Evolutionary conservation across 2,797 vertebrate species (phyloP), one percentile per base, ranked within the genome.

Genomic region (Enteromius mattozi): DNA sequence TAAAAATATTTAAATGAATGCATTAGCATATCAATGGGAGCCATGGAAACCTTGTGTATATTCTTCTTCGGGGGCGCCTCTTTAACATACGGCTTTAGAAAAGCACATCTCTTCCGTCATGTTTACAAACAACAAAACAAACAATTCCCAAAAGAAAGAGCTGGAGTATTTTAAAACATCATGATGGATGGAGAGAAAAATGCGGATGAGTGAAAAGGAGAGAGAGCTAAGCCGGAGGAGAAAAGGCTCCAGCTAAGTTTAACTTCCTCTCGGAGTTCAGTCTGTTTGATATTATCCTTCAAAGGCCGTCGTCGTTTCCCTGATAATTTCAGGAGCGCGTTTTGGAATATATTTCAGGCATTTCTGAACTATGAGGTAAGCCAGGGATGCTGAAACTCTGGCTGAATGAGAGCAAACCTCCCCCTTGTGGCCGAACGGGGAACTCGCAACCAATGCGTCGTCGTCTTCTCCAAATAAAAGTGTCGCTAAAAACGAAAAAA

Each of bases 41-140:
- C 94, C 94, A 94, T 93, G 93, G 95, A 92, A 94, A 96, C 95
- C 21, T 89, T 93, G 94, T 94, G 94, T 95, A 95, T 94, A 94
- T 95, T 95, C 93, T 94, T 94, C 93, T 94, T 93, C 21, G 87
- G 93, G 93, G 93, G 94, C 89, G 93, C 93, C 94, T 93, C 95
- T 95, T 95, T 95, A 95, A 95, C 93, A 94, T 92, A 88, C 87
- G 81, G 92, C 94, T 94, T 94, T 95, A 94, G 94, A 95, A 94
- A 94, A 94, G 93, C 94, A 92, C 95, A 94, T 94, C 94, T 95
- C 92, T 89, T 93, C 94, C 89, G 94, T 95, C 94, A 94, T 95
- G 94, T 94, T 95, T 93, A 95, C 93, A 95, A 95, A 95, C 94
- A 95, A 95, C 94, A 95, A 95, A 95, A 95, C 94, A 95, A 96